These are phyloP conservation scores for Nezara viridula DNA, from an alignment of 2,888 invertebrate species.

Conservation along the genomic window DNA sequence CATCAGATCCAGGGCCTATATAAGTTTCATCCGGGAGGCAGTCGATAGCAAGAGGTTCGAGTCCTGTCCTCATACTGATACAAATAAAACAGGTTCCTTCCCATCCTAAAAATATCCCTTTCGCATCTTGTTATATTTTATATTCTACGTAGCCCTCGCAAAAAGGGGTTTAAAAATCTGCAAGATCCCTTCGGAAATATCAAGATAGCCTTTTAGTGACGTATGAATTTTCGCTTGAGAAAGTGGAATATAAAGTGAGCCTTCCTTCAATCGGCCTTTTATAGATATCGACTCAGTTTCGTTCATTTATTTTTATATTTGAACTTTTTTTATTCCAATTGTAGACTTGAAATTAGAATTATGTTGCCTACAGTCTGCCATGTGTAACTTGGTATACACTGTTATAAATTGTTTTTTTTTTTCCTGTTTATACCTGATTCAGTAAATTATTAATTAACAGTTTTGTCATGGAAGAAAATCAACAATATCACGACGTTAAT, in stretches of 20 bases:
- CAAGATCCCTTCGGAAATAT: background rate
- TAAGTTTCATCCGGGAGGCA: background rate
- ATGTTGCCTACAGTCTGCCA: no score
- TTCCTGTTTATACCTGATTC: no score
- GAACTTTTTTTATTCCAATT: background rate
- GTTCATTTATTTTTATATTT: background rate
- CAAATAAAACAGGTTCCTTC: background rate
- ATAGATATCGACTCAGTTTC: background rate
- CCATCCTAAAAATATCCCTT: background rate
- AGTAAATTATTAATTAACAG: no score
- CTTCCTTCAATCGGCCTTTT: background rate
- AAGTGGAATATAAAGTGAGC: background rate
- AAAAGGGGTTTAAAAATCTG: slow-evolving; percentile 11
- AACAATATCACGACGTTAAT: no score
- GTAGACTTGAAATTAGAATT: no score
- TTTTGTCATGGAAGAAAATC: no score
- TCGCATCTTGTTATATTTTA: slow-evolving; percentile 3
- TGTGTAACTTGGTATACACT: no score
- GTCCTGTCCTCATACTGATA: background rate
- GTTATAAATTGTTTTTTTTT: no score
- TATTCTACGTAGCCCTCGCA: background rate
- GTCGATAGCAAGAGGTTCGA: background rate
- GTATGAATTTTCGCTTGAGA: background rate
- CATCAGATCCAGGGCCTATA: background rate
- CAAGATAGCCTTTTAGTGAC: background rate